Conservation (phyloP, 2,888 invertebrate genomes). For the Gymnosoma rotundatum region DNA sequence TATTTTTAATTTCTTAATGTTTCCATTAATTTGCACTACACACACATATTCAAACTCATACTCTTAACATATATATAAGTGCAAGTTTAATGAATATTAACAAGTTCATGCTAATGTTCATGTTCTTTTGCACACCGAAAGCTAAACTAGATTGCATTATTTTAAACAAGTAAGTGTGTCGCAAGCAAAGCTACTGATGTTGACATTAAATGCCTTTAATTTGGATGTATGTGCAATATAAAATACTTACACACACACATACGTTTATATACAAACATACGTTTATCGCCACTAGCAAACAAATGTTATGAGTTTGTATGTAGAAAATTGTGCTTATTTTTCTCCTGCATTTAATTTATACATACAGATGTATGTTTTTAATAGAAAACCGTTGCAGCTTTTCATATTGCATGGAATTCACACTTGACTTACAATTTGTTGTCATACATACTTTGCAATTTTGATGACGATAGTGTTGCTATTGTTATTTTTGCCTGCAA, state of each 20-base stretch:
- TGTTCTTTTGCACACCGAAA: not conserved
- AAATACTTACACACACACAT: constrained; percentile 6
- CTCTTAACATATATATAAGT: not conserved
- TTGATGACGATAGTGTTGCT: constrained; percentile 29
- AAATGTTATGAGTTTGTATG: constrained; percentile 9
- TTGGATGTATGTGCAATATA: constrained; percentile 40
- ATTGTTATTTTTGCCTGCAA: constrained; percentile 18
- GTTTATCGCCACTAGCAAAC: not conserved
- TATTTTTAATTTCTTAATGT: not conserved
- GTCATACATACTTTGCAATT: constrained; percentile 57
- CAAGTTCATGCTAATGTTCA: not conserved
- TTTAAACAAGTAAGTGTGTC: constrained; percentile 9
- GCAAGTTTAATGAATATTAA: constrained; percentile 2
- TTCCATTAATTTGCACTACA: constrained; percentile 5
- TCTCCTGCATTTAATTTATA: constrained; percentile 10
- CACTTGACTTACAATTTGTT: constrained; percentile 68
- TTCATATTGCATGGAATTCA: constrained; percentile 64
- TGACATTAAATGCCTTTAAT: constrained; percentile 62
- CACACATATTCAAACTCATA: not conserved
- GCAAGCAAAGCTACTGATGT: constrained; percentile 43
- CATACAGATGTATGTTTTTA: constrained; percentile 3
- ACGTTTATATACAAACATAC: not conserved
- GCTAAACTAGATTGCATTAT: constrained; percentile 27
- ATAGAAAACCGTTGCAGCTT: constrained; percentile 28
- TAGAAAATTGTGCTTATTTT: not conserved